A percentile compares a stretch with the other conserved stretches of the same genome.
Conservation (phyloP, 2,888 invertebrate species). For the Augochlorella aurata region DNA sequence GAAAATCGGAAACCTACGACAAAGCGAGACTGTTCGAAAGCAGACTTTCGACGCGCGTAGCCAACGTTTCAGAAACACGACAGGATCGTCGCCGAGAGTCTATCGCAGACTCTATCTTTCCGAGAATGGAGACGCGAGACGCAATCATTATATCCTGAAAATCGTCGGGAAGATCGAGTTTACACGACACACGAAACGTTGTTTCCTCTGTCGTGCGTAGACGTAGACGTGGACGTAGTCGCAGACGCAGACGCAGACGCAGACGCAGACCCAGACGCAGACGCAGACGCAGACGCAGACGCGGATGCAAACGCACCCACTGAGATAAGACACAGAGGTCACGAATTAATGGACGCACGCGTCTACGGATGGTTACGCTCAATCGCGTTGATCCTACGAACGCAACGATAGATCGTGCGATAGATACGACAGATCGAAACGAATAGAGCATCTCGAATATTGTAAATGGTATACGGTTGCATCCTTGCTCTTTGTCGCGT, state of each 20-base stretch:
- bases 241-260: constrained; percentile 24
- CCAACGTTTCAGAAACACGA: background rate
- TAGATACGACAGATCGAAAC: too few relatives aligned
- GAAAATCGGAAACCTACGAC: background rate
- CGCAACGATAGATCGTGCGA: background rate
- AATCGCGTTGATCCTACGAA: background rate
- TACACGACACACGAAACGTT: constrained; percentile 73
- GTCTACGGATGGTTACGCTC: background rate
- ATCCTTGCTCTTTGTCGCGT: background rate
- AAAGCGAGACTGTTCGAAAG: background rate
- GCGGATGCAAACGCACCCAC: constrained; percentile 37
- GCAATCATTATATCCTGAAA: constrained; percentile 69
- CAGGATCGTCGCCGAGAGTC: background rate
- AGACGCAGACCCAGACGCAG: constrained; percentile 35
- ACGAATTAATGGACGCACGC: background rate
- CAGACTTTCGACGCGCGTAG: background rate
- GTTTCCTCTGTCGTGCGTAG: constrained; percentile 61
- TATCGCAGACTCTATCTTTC: constrained; percentile 19
- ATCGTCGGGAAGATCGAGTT: constrained; percentile 68
- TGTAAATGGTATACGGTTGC: background rate
- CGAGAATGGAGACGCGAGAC: constrained; percentile 70
- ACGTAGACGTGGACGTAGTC: constrained; percentile 30
- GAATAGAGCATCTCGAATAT: background rate
- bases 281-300: constrained; percentile 33
- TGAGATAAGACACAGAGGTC: constrained; percentile 20